These are phyloP conservation scores for Dissostichus mawsoni DNA, from an alignment of 2,113 vertebrate species.

Conservation along the genomic window DNA sequence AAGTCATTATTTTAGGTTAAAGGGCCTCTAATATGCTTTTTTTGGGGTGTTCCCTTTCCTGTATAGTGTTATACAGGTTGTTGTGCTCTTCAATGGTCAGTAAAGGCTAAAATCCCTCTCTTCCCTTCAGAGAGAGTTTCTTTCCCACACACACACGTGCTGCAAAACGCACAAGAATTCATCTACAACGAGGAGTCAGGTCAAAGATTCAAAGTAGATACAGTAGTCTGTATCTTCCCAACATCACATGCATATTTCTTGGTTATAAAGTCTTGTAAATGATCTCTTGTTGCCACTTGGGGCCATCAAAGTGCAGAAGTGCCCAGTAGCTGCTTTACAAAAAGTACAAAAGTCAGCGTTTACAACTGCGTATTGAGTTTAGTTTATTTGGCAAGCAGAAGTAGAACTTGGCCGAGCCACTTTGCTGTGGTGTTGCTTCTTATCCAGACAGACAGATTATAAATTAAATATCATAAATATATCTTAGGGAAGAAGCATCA, in stretches of 20 bases:
- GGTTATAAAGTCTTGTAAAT: slow-evolving; percentile 11
- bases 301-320: slow-evolving; percentile 32
- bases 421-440: slow-evolving; percentile 18
- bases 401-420: not conserved
- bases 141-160: too few species aligned
- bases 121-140: too few species aligned
- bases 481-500: slow-evolving; percentile 5
- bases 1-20: not conserved
- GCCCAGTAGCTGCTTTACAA: slow-evolving; percentile 14
- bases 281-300: slow-evolving; percentile 6
- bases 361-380: slow-evolving; percentile 15
- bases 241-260: slow-evolving; percentile 3
- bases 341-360: slow-evolving; percentile 12
- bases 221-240: not conserved
- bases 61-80: too few species aligned
- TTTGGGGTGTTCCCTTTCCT: too few species aligned
- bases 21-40: not conserved
- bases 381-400: slow-evolving; percentile 38
- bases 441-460: slow-evolving; percentile 30
- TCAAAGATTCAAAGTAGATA: not conserved
- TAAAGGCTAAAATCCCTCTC: too few species aligned
- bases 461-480: slow-evolving; percentile 45
- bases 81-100: not conserved
- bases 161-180: too few species aligned
- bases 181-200: not conserved